These are phyloP conservation scores for Diaprepes abbreviatus DNA, from an alignment of 2,888 invertebrate species.

Conservation along the genomic window DNA sequence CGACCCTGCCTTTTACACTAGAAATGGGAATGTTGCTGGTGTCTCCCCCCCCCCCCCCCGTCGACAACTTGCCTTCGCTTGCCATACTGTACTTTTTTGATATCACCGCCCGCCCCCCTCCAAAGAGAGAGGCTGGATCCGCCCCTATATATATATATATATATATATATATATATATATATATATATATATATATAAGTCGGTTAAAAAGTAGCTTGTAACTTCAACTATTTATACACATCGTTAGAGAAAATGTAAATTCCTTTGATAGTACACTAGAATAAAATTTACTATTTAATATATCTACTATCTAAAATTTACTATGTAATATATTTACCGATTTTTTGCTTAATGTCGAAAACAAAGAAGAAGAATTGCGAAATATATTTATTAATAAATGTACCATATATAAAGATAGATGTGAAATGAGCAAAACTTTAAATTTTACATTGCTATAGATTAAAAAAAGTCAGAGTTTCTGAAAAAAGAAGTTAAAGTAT, in stretches of 20 bases:
- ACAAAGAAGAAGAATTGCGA: background rate
- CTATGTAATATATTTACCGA: conserved; percentile 1
- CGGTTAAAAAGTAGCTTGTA: no score
- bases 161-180: no score
- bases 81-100: no score
- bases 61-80: no score
- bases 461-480: conserved; percentile 6
- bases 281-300: background rate
- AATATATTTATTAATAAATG: background rate
- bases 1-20: no score
- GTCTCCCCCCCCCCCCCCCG: no score
- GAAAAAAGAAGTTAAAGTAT: conserved; percentile 18
- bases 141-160: no score
- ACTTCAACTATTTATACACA: background rate
- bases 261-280: conserved; percentile 1
- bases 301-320: no score
- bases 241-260: conserved; percentile 4
- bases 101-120: no score
- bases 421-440: background rate
- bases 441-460: conserved; percentile 3
- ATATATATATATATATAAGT: no score
- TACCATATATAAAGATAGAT: background rate
- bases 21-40: no score
- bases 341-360: conserved; percentile 6
- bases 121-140: no score